phyloP scores from a whole-genome alignment of 1,140 invertebrate genomes.

The Drosophila arawakana region DNA sequence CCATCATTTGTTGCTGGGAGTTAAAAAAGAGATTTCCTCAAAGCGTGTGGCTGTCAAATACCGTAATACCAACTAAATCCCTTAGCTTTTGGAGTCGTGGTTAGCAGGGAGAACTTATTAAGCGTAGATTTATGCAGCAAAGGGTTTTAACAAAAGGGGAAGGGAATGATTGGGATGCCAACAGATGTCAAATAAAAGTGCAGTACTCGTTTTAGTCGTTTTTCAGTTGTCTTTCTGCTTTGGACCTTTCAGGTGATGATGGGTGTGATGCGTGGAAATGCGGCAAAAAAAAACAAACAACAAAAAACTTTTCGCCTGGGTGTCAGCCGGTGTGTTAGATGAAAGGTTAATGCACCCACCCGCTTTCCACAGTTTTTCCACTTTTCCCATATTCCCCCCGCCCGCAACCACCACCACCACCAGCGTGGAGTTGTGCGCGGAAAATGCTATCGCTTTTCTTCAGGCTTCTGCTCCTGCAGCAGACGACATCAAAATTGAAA shows the following conservation, averaged over 20 bases:
- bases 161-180: too few relatives aligned
- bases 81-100: not conserved
- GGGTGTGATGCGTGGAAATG: slow-evolving; percentile 28
- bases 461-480: slow-evolving; percentile 3
- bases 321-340: slow-evolving; percentile 42
- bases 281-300: slow-evolving; percentile 9
- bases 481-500: slow-evolving; percentile 48
- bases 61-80: not conserved
- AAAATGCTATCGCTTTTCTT: slow-evolving; percentile 28
- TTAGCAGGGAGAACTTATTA: not conserved
- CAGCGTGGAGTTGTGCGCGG: slow-evolving; percentile 15
- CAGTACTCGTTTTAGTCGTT: slow-evolving; percentile 2
- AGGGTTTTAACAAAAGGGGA: slow-evolving; percentile 1
- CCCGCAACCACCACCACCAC: slow-evolving; percentile 26
- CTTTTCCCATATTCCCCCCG: not conserved
- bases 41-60: not conserved
- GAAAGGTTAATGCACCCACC: slow-evolving; percentile 52
- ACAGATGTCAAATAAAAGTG: not conserved
- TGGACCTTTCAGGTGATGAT: slow-evolving; percentile 28
- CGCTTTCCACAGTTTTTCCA: not conserved
- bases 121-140: not conserved
- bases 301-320: slow-evolving; percentile 27
- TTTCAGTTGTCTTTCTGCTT: slow-evolving; percentile 2
- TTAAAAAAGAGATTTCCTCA: too few relatives aligned
- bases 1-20: not conserved